Conservation (phyloP, 1,140 invertebrate genomes). For the Paraescarpia echinospica region DNA sequence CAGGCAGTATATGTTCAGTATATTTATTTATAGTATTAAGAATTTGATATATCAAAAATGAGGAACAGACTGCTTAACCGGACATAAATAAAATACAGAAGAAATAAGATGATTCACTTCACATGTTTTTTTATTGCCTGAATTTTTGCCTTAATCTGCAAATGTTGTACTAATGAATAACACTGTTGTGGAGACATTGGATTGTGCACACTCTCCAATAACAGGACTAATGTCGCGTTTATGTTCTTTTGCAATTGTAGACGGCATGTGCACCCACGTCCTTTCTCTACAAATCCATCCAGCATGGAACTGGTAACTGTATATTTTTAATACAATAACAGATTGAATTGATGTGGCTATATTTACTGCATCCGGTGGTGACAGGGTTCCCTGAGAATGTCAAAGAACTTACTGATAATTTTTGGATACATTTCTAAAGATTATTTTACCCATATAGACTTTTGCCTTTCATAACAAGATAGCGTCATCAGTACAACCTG, state of each 20-base stretch:
- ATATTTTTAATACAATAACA: neutral
- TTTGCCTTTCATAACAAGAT: too few relatives aligned
- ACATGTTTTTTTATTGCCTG: neutral
- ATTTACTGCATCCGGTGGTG: neutral
- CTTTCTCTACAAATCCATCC: neutral
- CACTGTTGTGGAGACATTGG: neutral
- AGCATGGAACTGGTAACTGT: neutral
- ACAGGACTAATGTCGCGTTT: neutral
- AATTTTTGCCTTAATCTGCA: neutral
- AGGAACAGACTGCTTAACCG: neutral
- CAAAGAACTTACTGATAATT: too few relatives aligned
- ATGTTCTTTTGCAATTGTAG: constrained; percentile 6
- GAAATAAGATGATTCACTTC: neutral
- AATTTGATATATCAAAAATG: neutral
- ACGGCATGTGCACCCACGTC: neutral
- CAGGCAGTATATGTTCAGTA: too few relatives aligned
- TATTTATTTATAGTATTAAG: too few relatives aligned
- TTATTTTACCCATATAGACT: too few relatives aligned
- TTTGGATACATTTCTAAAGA: too few relatives aligned
- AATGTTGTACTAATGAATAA: neutral
- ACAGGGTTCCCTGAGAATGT: neutral
- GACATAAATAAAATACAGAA: neutral
- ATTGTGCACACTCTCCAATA: neutral
- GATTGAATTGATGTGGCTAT: neutral
- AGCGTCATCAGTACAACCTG: too few relatives aligned